Percentiles rank a stretch among this genome's conserved stretches.
Conservation (phyloP, 2,113 vertebrate species). For the Gobiocypris rarus region DNA sequence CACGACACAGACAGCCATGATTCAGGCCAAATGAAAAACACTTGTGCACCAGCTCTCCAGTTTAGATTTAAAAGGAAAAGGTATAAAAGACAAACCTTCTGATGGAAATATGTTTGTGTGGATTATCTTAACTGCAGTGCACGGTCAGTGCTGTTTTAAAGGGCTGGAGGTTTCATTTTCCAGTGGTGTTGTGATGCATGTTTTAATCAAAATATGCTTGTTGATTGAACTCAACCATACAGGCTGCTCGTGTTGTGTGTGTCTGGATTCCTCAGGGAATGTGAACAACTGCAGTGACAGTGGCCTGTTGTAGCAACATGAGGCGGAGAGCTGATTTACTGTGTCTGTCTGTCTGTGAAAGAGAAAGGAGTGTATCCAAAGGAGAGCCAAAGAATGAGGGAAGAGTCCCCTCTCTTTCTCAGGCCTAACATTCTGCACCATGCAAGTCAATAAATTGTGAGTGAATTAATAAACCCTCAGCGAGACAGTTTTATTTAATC, state of each 20-base stretch:
- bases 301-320: conserved; percentile 18
- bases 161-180: not conserved
- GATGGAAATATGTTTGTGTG: too few relatives aligned
- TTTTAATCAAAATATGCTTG: not conserved
- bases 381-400: conserved; percentile 13
- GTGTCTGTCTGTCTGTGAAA: not conserved
- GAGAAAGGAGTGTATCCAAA: conserved; percentile 23
- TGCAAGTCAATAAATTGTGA: not conserved
- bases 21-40: conserved; percentile 37
- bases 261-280: conserved; percentile 15
- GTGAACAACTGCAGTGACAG: not conserved
- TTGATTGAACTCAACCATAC: not conserved
- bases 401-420: not conserved
- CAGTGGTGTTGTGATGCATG: not conserved
- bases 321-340: conserved; percentile 13
- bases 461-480: not conserved
- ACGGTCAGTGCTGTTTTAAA: not conserved
- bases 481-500: not conserved
- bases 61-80: not conserved
- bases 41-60: not conserved
- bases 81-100: not conserved
- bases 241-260: not conserved
- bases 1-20: conserved; percentile 32
- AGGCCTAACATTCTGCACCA: not conserved
- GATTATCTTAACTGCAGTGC: not conserved